Percentiles rank a stretch among this genome's conserved stretches.
These are phyloP conservation scores for Protophormia terraenovae DNA, from an alignment of 2,888 invertebrate genomes.

Conservation along the genomic window DNA sequence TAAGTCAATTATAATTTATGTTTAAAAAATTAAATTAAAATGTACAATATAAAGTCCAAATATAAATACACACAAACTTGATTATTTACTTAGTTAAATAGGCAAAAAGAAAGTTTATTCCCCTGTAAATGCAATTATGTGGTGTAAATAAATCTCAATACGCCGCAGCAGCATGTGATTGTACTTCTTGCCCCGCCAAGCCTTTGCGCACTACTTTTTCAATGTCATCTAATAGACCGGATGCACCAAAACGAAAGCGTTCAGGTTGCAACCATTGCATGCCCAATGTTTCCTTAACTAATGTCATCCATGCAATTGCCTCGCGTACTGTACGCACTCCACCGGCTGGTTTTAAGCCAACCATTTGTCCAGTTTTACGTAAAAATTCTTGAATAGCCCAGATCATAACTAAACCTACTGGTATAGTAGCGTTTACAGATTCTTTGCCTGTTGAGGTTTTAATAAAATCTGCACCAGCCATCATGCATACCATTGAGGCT, in stretches of 20 bases:
- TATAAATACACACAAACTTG: conserved; percentile 12
- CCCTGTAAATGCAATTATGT: conserved; percentile 61
- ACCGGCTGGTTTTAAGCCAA: conserved; percentile 99
- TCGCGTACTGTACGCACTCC: conserved; percentile 94
- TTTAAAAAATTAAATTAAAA: conserved; percentile 37
- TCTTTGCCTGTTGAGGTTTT: conserved; percentile 99
- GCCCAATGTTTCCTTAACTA: conserved; percentile 93
- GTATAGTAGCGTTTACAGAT: conserved; percentile 94
- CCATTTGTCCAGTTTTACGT: conserved; percentile 86
- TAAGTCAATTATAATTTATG: conserved; percentile 46
- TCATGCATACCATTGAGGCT: conserved; percentile 94
- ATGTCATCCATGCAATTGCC: conserved; percentile 91
- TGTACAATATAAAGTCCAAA: conserved; percentile 45
- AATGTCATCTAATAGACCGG: conserved; percentile 92
- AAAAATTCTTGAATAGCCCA: conserved; percentile 92
- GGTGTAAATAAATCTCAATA: conserved; percentile 58
- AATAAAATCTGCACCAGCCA: conserved; percentile 98
- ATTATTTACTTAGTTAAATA: not conserved
- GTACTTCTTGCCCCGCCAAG: conserved; percentile 1
- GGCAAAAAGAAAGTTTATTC: not conserved
- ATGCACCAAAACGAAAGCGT: conserved; percentile 97
- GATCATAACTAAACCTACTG: conserved; percentile 96
- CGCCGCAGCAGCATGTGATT: conserved; percentile 16
- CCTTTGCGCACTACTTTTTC: conserved; percentile 81
- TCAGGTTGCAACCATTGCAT: conserved; percentile 90